Percentiles rank a stretch among this genome's conserved stretches.
phyloP scores from a whole-genome alignment of 2,797 vertebrate genomes.

The Smutsia temminckii region DNA sequence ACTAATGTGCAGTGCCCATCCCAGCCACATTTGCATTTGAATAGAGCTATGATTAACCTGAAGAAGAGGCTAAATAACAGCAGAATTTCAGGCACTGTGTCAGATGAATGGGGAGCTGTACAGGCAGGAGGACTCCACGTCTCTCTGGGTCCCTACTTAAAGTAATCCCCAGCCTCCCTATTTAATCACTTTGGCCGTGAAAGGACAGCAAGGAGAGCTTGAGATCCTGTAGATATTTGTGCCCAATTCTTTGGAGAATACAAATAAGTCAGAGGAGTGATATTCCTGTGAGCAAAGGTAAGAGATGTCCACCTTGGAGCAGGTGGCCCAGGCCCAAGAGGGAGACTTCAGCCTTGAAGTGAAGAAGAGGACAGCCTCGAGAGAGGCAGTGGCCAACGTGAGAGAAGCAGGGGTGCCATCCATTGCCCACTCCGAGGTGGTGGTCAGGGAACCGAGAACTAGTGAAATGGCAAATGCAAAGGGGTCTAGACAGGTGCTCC shows the following conservation, averaged over 20 bases:
- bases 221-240: not conserved
- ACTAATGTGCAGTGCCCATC: not conserved
- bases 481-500: not conserved
- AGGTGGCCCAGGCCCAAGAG: not conserved
- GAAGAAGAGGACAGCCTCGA: not conserved
- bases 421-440: too few relatives aligned
- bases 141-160: not conserved
- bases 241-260: not conserved
- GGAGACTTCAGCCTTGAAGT: not conserved
- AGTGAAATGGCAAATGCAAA: not conserved
- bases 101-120: not conserved
- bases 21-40: slow-evolving; percentile 67
- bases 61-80: slow-evolving; percentile 15
- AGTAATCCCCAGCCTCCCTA: not conserved
- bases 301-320: not conserved
- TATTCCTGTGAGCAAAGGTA: not conserved
- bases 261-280: not conserved
- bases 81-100: not conserved
- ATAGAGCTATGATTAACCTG: slow-evolving; percentile 69
- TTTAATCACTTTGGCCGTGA: not conserved
- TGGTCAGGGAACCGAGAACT: not conserved
- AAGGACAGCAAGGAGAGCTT: not conserved
- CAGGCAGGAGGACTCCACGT: not conserved
- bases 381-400: not conserved
- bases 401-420: not conserved